Evolutionary conservation across 2,113 vertebrate species (phyloP).

Genomic region (Aythya baeri): DNA sequence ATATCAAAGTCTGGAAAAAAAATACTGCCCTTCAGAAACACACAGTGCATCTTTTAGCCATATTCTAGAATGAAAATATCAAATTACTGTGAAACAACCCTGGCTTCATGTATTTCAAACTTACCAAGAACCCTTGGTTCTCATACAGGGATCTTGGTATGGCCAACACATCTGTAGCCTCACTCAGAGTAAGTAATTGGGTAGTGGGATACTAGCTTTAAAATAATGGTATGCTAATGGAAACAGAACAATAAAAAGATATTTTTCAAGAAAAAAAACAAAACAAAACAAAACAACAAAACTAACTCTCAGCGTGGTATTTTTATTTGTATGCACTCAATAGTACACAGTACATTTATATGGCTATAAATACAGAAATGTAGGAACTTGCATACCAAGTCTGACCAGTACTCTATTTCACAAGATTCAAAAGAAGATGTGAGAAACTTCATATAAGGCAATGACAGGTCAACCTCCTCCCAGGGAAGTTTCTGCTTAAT

Average conservation of each 20-base stretch:
- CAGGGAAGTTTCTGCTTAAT: background rate
- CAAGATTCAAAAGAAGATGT: background rate
- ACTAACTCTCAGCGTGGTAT: background rate
- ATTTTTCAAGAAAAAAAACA: background rate
- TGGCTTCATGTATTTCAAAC: background rate
- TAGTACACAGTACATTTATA: background rate
- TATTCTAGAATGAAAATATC: background rate
- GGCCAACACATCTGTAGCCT: background rate
- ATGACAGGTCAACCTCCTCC: background rate
- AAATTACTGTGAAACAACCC: background rate
- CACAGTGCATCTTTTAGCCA: background rate
- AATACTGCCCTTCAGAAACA: background rate
- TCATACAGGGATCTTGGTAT: background rate
- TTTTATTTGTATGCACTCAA: slow-evolving; percentile 50
- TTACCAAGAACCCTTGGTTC: background rate
- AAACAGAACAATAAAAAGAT: background rate
- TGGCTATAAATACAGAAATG: background rate
- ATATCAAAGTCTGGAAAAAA: background rate
- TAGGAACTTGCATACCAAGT: background rate
- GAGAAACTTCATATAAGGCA: background rate
- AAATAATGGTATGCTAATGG: background rate
- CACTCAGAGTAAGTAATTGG: background rate
- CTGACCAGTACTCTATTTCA: background rate
- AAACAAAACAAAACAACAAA: too few relatives aligned
- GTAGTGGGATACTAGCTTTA: background rate